A percentile compares a stretch with the other conserved stretches of the same genome.
phyloP scores from a whole-genome alignment of 1,140 invertebrate species.

The Rhopalosiphum maidis region DNA sequence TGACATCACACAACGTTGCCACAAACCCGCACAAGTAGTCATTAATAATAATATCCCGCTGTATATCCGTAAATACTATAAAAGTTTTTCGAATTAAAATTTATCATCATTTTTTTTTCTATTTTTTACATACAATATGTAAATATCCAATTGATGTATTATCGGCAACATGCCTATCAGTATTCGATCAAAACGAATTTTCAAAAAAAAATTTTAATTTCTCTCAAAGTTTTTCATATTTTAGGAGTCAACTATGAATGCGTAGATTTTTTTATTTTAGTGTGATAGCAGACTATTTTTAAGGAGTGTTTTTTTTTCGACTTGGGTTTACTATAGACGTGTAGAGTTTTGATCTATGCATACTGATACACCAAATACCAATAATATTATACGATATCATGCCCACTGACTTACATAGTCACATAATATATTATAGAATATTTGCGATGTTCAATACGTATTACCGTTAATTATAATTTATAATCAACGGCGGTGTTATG shows the following conservation, averaged over 20 bases:
- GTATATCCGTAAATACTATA: no score
- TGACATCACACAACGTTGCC: no score
- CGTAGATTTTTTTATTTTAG: neutral
- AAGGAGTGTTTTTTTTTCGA: neutral
- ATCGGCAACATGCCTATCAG: neutral
- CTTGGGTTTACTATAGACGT: neutral
- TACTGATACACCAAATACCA: neutral
- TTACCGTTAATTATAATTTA: slow-evolving; percentile 11
- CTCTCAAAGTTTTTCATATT: no score
- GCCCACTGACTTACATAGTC: neutral
- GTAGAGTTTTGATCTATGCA: neutral
- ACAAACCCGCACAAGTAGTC: no score
- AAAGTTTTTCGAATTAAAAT: neutral
- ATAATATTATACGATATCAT: neutral
- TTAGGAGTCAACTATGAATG: no score
- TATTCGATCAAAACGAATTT: neutral
- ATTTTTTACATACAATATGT: neutral
- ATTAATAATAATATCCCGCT: no score
- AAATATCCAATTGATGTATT: neutral
- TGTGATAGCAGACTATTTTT: neutral
- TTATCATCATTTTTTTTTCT: neutral
- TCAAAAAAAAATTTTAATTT: neutral
- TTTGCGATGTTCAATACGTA: neutral
- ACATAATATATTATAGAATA: neutral
- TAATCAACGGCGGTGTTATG: neutral